Base-by-base conservation (phyloP, 2,113 vertebrate genomes). In the Laterallus jamaicensis region DNA sequence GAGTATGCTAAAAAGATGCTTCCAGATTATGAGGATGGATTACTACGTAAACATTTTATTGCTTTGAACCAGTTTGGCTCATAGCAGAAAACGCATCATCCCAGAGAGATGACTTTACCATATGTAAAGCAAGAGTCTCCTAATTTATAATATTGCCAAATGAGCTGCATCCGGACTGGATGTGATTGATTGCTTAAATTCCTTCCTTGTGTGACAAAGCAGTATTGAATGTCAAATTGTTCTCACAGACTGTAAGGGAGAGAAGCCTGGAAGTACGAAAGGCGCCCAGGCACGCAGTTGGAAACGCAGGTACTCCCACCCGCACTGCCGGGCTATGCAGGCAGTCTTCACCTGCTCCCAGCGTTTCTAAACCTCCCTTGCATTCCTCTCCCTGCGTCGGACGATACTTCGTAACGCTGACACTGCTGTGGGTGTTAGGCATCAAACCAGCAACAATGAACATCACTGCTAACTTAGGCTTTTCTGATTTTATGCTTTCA, bases 401-500 rank as follows among this genome's bases (percentile, higher is more conserved):
- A 44, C n/a, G 71, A 49, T 9, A 47, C 9, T 39, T 35, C 9
- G 16, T 47, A 82, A 58, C 25, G 60, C 9, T 22, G 69, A 55
- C 31, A 24, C 13, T 39, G n/a, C 58, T 70, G 15, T 29, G 29
- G 12, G 15, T 21, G 10, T n/a, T 42, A 25, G 29, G 40, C 40
- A 66, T 35, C 31, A 75, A 75, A 42, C 15, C 22, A 50, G 63
- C n/a, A 75, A 71, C 28, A n/a, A 3, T 1, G 4, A 60, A 8
- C 56, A 55, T 7, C 67, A 60, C 22, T 40, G 3, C 1, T 0
- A 2, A 60, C 19, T 50, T 3, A 18, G 6, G 5, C 32, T 81
- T 50, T 40, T 68, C 54, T 4, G 5, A 35, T 44, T 76, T 94
- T 49, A 39, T 49, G 24, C 44, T 73, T 40, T 67, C n/a, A 40